Evolutionary conservation across 2,797 vertebrate species (phyloP), one percentile per base, ranked within the genome.

Genomic region (Chelidonichthys spinosus): DNA sequence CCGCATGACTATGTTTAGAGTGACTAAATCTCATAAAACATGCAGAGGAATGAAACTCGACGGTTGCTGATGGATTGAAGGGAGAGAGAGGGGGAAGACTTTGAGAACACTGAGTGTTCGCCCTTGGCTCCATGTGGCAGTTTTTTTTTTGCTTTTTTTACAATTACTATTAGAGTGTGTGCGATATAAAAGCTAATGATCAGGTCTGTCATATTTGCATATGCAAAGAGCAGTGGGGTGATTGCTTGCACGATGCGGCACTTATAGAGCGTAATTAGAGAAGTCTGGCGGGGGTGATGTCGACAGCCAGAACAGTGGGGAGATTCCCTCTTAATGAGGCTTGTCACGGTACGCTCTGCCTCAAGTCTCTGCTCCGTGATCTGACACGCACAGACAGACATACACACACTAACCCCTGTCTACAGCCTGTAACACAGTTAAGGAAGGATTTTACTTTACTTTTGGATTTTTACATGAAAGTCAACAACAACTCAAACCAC

Each of bases 161-260:
- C 93, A 93, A 93, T 93, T 92, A 93, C 93, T 94, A 95, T 94
- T 93, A 93, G 89, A 87, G 89, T 85, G 91, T 91, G 89, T 85
- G 90, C 93, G 91, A 93, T 92, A 93, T 93, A 93, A 93, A 93
- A 93, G 89, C 93, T 94, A 95, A 95, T 94, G 93, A 95, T 94
- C 90, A 90, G 90, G 89, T 92, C 89, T 92, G 93, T 94, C 92
- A 94, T 93, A 95, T 95, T 94, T 95, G 93, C 95, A 94, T 95
- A 94, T 90, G 90, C 92, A 85, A 89, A 90, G 90, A 89, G 87
- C 85, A 82, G 84, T 74, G 76, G 84, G 89, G 87, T 93, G 93
- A 94, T 93, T 92, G 89, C 88, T 89, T 85, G 89, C 83, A 87
- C 50, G 84, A 90, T 89, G 88, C 78, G 66, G 79, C 83, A 88